These are phyloP conservation scores for Ornithoptera priamus DNA, from an alignment of 2,888 invertebrate species.

Conservation along the genomic window DNA sequence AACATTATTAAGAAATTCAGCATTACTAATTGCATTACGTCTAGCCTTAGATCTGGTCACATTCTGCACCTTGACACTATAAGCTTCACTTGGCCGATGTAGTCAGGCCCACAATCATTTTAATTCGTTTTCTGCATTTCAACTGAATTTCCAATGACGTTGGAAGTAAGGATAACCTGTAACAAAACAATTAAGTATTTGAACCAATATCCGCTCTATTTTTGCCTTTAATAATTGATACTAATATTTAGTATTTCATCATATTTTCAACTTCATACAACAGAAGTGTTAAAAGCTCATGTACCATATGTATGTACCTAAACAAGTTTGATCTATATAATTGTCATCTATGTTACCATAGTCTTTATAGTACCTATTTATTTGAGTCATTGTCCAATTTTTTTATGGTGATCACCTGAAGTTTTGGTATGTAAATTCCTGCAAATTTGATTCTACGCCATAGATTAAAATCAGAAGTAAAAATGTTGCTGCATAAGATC, in stretches of 20 bases:
- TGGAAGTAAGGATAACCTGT: conserved; percentile 20
- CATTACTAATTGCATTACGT: conserved; percentile 91
- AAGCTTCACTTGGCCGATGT: neutral
- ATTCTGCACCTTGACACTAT: conserved; percentile 58
- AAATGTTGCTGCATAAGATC: too few relatives aligned
- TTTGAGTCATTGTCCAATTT: too few relatives aligned
- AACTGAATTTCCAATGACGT: neutral
- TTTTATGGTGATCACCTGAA: too few relatives aligned
- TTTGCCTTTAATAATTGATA: too few relatives aligned
- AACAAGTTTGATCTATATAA: neutral
- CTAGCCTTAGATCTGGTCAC: conserved; percentile 52
- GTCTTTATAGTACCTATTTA: neutral
- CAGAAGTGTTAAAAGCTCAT: too few relatives aligned
- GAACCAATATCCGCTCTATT: neutral
- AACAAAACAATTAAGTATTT: conserved; percentile 14
- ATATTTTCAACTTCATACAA: too few relatives aligned
- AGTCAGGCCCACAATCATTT: conserved; percentile 22
- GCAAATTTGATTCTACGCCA: too few relatives aligned
- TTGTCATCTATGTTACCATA: conserved; percentile 15
- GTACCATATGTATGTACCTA: too few relatives aligned
- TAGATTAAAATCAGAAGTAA: too few relatives aligned
- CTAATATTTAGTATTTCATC: too few relatives aligned
- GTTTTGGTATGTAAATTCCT: too few relatives aligned
- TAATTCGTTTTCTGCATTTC: conserved; percentile 16
- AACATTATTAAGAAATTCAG: conserved; percentile 93